Base-by-base conservation (phyloP, 2,113 vertebrate species). In the Prochilodus magdalenae region DNA sequence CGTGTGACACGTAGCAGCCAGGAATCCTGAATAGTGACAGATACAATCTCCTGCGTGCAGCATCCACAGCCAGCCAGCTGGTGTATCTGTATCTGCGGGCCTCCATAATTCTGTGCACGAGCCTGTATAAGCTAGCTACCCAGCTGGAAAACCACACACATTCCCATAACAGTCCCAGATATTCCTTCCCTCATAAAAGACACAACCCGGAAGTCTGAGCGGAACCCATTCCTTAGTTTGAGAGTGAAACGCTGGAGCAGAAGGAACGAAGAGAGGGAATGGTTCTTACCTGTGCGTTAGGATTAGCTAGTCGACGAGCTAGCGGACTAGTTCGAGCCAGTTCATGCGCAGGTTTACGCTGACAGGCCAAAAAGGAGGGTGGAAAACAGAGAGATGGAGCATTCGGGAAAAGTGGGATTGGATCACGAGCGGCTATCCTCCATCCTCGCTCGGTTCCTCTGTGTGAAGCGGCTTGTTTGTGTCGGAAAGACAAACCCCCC, bases 241-340 rank as follows among this genome's bases (percentile, higher is more conserved):
- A 12, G 15, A n/a, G 0, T 14, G 40, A 59, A 57, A 22, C 4
- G 30, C 15, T 44, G n/a, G 16, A 75, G 44, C 18, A 27, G 40
- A 22, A 30, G 18, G 0, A 57, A 47, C 2, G 13, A 24, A 12
- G 26, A n/a, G 57, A 3, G 27, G 6, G 24, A 30, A 30, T 16
- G 53, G 62, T 22, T 70, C 91, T 93, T 89, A 94, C 92, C 89
- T 83, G 88, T 73, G 82, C 55, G 66, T 74, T 69, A 84, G 86
- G 75, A 83, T 83, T 33, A 85, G 85, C 65, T 79, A 81, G 63
- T 84, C 29, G 75, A 29, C 78, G 84, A 84, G 84, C 88, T 90
- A 88, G 82, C 82, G 70, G 47, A 66, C 30, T 83, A 70, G 36
- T 78, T 85, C 89, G 91, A 90, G 87, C 76, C 90, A 69, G 80